phyloP scores from a whole-genome alignment of 1,140 invertebrate species.

The Carposina sasakii region DNA sequence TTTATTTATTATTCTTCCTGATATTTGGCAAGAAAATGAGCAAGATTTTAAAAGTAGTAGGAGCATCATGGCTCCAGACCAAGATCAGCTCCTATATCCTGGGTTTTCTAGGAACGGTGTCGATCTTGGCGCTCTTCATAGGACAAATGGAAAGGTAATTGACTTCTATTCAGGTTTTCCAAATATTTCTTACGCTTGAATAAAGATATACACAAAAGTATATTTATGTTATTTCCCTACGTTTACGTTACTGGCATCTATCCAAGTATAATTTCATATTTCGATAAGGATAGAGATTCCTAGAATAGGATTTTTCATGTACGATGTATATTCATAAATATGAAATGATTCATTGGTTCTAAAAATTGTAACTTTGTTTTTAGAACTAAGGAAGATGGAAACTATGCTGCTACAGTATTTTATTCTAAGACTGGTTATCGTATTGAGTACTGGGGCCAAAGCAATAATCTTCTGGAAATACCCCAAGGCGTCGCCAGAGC shows the following conservation, averaged over 20 bases:
- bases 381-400: slow-evolving; percentile 81
- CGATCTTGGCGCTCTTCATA: slow-evolving; percentile 78
- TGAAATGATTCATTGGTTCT: too few species aligned
- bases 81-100: slow-evolving; percentile 81
- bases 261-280: too few species aligned
- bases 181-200: too few species aligned
- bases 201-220: too few species aligned
- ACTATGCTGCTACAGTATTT: slow-evolving; percentile 80
- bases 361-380: too few species aligned
- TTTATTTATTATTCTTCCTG: slow-evolving; percentile 27
- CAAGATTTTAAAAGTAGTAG: slow-evolving; percentile 83
- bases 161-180: too few species aligned
- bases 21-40: slow-evolving; percentile 39
- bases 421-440: slow-evolving; percentile 79
- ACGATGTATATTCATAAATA: too few species aligned
- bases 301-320: too few species aligned
- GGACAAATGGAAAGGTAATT: slow-evolving; percentile 77
- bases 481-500: slow-evolving; percentile 78
- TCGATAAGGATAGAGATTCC: too few species aligned
- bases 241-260: too few species aligned
- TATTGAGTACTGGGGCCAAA: slow-evolving; percentile 84
- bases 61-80: slow-evolving; percentile 84
- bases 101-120: slow-evolving; percentile 76
- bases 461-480: slow-evolving; percentile 77
- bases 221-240: too few species aligned